Percentiles rank a stretch among this genome's conserved stretches.
Conservation (phyloP, 2,113 vertebrate species). For the Eulacestoma nigropectus region DNA sequence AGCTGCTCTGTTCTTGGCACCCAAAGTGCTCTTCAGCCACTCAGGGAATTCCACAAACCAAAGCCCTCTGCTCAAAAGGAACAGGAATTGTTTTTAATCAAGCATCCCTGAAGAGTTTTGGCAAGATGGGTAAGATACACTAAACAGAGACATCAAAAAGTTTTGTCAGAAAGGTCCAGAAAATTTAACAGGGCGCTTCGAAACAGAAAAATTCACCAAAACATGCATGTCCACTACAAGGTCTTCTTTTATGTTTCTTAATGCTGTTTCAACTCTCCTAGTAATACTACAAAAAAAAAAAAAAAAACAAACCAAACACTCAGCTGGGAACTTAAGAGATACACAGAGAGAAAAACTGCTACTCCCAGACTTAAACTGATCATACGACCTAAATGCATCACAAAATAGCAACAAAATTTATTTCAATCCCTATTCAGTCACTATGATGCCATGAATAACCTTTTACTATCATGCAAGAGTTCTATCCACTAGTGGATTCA, state of each 20-base stretch:
- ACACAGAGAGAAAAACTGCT: neutral
- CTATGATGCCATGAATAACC: neutral
- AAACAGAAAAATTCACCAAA: neutral
- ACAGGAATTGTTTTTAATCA: constrained; percentile 30
- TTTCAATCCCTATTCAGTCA: neutral
- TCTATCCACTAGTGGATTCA: neutral
- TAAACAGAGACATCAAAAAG: neutral
- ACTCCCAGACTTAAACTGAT: neutral
- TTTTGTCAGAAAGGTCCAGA: neutral
- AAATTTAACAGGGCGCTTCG: neutral
- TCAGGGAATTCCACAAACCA: constrained; percentile 35
- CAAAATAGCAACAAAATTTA: neutral
- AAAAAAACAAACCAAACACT: too few relatives aligned
- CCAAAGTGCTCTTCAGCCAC: constrained; percentile 25
- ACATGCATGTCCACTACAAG: neutral
- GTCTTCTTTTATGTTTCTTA: neutral
- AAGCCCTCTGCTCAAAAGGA: neutral
- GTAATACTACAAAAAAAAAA: neutral
- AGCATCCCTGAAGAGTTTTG: neutral
- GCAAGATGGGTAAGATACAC: neutral
- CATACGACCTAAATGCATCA: neutral
- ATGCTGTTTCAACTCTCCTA: neutral
- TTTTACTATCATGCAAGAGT: neutral
- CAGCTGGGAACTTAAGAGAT: neutral
- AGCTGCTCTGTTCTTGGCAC: constrained; percentile 38